Evolutionary conservation across 2,888 invertebrate genomes (phyloP).

Genomic region (Drosophila longiperda): DNA sequence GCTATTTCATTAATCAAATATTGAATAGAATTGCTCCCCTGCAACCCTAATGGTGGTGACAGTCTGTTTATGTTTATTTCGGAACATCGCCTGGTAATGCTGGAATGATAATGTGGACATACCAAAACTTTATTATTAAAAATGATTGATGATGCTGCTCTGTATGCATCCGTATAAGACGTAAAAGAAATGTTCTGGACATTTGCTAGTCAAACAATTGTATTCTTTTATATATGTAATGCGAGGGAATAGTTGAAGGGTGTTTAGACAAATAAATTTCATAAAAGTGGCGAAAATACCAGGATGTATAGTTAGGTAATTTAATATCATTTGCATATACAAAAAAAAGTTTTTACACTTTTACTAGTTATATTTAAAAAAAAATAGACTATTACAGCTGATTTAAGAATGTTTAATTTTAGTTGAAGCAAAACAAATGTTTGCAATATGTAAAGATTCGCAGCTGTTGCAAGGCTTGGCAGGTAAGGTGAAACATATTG

Average conservation of each 20-base stretch:
- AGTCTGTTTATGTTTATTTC: no score
- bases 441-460: background rate
- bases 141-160: background rate
- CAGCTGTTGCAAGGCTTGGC: background rate
- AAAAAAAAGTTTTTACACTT: background rate
- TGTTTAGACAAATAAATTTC: background rate
- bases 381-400: no score
- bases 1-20: no score
- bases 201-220: background rate
- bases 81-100: no score
- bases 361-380: no score
- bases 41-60: background rate
- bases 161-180: background rate
- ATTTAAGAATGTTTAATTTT: no score
- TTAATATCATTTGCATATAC: background rate
- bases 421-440: background rate
- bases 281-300: background rate
- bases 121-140: background rate
- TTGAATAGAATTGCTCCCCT: background rate
- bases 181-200: background rate
- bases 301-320: background rate
- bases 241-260: background rate
- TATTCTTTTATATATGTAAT: background rate
- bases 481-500: background rate
- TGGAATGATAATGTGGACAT: background rate